Evolutionary conservation across 2,888 invertebrate genomes (phyloP).

Genomic region (Eupithecia abbreviata): DNA sequence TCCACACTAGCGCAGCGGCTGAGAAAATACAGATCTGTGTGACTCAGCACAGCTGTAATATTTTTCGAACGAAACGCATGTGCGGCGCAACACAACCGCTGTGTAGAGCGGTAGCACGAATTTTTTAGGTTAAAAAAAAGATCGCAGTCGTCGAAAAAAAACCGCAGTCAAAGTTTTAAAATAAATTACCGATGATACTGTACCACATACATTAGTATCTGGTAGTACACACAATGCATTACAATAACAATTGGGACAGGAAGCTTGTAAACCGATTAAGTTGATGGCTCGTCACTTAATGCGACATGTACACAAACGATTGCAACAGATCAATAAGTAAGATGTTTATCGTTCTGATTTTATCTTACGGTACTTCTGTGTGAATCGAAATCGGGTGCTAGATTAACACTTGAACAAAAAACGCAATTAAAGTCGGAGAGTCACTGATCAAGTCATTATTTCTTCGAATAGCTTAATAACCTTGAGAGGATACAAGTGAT

Average conservation of each 20-base stretch:
- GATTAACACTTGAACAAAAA: conserved; percentile 39
- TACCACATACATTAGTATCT: conserved; percentile 72
- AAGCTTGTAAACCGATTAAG: conserved; percentile 80
- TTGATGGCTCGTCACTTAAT: conserved; percentile 75
- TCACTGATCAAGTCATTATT: conserved; percentile 24
- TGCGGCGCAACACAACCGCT: too few species aligned
- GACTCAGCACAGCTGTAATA: too few species aligned
- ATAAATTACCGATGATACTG: conserved; percentile 64
- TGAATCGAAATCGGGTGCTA: conserved; percentile 36
- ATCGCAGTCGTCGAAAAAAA: too few species aligned
- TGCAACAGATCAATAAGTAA: conserved; percentile 71
- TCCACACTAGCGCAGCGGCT: too few species aligned
- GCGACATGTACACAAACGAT: conserved; percentile 74
- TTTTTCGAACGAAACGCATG: too few species aligned
- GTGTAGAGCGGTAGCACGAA: too few species aligned
- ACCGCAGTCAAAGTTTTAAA: too few species aligned
- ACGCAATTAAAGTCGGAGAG: conserved; percentile 22
- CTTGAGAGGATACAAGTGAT: conserved; percentile 13
- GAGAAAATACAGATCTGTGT: too few species aligned
- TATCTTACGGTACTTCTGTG: conserved; percentile 53
- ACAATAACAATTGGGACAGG: conserved; percentile 77
- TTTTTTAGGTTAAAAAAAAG: too few species aligned
- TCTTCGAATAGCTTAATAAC: conserved; percentile 31
- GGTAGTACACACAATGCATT: conserved; percentile 72
- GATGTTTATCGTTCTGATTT: conserved; percentile 67